Conservation (phyloP, 2,888 invertebrate genomes). For the Gandaritis pyraliata region DNA sequence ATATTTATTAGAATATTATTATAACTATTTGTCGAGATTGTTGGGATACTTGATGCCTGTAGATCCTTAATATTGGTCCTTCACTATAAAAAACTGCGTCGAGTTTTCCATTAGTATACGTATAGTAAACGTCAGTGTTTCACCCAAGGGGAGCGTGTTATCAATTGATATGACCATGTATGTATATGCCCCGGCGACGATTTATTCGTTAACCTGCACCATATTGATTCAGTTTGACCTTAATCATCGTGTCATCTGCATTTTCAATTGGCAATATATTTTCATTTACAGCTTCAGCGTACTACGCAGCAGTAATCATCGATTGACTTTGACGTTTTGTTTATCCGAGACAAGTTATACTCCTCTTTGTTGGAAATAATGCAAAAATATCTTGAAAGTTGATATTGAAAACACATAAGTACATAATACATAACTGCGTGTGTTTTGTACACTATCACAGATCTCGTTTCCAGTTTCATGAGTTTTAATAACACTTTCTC, state of each 20-base stretch:
- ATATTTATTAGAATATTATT: no score
- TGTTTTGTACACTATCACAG: slow-evolving; percentile 47
- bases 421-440: no score
- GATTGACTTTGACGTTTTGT: not conserved
- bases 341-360: not conserved
- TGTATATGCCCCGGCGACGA: slow-evolving; percentile 67
- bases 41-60: no score
- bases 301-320: not conserved
- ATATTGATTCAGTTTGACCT: slow-evolving; percentile 74
- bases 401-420: no score
- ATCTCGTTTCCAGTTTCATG: slow-evolving; percentile 30
- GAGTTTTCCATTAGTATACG: slow-evolving; percentile 46
- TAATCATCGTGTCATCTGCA: slow-evolving; percentile 55
- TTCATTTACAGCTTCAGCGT: slow-evolving; percentile 37
- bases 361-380: no score
- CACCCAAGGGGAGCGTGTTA: slow-evolving; percentile 52
- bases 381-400: no score
- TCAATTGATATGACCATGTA: slow-evolving; percentile 79
- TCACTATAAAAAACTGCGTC: slow-evolving; percentile 42
- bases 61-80: not conserved
- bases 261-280: slow-evolving; percentile 57
- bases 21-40: no score
- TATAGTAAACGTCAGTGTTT: slow-evolving; percentile 48
- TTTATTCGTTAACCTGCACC: slow-evolving; percentile 78
- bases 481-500: slow-evolving; percentile 20